A percentile compares a stretch with the other conserved stretches of the same genome.
These are phyloP conservation scores for Gymnoscopelus braueri DNA, from an alignment of 2,797 vertebrate species.

Conservation along the genomic window DNA sequence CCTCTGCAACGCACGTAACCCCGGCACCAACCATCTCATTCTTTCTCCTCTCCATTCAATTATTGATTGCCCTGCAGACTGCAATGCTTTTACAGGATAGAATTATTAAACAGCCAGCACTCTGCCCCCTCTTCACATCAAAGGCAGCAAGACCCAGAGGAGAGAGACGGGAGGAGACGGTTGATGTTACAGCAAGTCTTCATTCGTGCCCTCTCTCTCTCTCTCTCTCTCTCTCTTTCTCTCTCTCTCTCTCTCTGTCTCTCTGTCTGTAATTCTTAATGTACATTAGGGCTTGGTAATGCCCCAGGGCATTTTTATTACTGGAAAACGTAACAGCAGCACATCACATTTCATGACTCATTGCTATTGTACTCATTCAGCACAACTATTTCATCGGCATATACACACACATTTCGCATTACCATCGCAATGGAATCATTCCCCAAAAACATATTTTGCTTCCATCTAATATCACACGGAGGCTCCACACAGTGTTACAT, in stretches of 20 bases:
- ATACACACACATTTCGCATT: too few relatives aligned
- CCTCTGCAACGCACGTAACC: slow-evolving; percentile 3
- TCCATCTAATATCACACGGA: too few relatives aligned
- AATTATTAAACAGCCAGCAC: slow-evolving; percentile 35
- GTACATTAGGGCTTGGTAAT: too few relatives aligned
- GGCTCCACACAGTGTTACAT: too few relatives aligned
- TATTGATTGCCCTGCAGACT: slow-evolving; percentile 35
- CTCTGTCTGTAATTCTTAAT: neutral
- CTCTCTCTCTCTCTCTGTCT: slow-evolving; percentile 13
- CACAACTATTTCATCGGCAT: too few relatives aligned
- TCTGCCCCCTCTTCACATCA: slow-evolving; percentile 12
- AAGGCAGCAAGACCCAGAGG: slow-evolving; percentile 1
- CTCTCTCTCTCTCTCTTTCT: neutral
- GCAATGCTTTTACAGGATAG: slow-evolving; percentile 28
- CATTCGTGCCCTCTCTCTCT: neutral
- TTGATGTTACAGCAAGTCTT: neutral
- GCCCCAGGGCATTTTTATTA: too few relatives aligned
- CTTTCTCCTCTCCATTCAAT: slow-evolving; percentile 22
- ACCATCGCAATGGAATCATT: too few relatives aligned
- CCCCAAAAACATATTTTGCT: too few relatives aligned
- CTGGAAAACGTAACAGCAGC: neutral
- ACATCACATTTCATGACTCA: neutral
- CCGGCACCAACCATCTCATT: slow-evolving; percentile 18
- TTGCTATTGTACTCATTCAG: neutral
- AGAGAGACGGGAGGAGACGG: neutral